A percentile compares a stretch with the other conserved stretches of the same genome.
Evolutionary conservation across 2,797 vertebrate genomes (phyloP).

Genomic region (Enteromius unitaeniatus): DNA sequence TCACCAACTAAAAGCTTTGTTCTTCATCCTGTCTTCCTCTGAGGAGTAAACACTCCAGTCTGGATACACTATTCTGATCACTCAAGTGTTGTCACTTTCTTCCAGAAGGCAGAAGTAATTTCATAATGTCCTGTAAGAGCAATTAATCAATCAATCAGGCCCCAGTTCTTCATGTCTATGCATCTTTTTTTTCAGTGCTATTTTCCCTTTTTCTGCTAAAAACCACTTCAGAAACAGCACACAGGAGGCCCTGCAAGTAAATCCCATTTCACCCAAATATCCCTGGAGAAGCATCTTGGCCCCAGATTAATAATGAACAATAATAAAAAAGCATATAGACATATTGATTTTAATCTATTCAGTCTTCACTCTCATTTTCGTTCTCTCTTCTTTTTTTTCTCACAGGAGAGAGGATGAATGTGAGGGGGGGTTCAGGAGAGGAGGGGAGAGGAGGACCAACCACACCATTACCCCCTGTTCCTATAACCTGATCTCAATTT

Average conservation of each 20-base stretch:
- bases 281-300: slow-evolving; percentile 64
- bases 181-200: not conserved
- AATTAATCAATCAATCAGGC: slow-evolving; percentile 2
- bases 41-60: slow-evolving; percentile 40
- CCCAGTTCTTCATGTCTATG: not conserved
- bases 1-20: slow-evolving; percentile 42
- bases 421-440: slow-evolving; percentile 43
- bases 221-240: slow-evolving; percentile 23
- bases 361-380: slow-evolving; percentile 56
- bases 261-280: slow-evolving; percentile 60
- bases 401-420: slow-evolving; percentile 42
- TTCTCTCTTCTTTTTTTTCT: slow-evolving; percentile 52
- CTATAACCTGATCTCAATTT: slow-evolving; percentile 46
- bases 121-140: not conserved
- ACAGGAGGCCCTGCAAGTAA: slow-evolving; percentile 59
- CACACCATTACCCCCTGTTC: slow-evolving; percentile 55
- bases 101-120: slow-evolving; percentile 6
- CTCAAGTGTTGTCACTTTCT: not conserved
- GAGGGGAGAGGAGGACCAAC: slow-evolving; percentile 53
- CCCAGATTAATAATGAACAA: slow-evolving; percentile 71
- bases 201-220: slow-evolving; percentile 16
- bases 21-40: slow-evolving; percentile 13
- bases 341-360: slow-evolving; percentile 75
- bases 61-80: slow-evolving; percentile 16
- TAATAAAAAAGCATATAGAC: slow-evolving; percentile 64